These are phyloP conservation scores for Hemichromis elongatus DNA, from an alignment of 2,113 vertebrate genomes.

Conservation along the genomic window DNA sequence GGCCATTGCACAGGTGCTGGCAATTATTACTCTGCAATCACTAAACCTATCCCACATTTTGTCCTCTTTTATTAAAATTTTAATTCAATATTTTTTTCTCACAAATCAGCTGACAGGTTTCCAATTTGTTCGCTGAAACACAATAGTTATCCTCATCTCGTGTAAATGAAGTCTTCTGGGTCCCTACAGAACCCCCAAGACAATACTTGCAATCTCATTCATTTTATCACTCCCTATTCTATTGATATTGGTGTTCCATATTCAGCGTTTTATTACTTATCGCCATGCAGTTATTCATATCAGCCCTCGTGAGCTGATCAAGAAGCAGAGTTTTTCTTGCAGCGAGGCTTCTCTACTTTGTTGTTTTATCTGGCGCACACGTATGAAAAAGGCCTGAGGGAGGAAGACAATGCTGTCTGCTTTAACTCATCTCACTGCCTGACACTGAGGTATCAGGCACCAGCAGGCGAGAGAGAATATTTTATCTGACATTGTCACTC, in stretches of 20 bases:
- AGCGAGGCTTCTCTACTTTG: conserved; percentile 36
- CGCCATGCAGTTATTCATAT: conserved; percentile 52
- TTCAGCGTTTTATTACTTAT: conserved; percentile 59
- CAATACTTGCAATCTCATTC: conserved; percentile 48
- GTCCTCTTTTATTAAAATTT: background rate
- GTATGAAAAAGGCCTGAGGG: conserved; percentile 64
- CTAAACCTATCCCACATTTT: background rate
- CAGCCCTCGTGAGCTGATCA: conserved; percentile 54
- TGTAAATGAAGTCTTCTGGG: conserved; percentile 41
- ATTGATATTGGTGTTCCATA: conserved; percentile 49
- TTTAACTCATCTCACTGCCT: conserved; percentile 60
- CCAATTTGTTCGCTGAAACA: conserved; percentile 13
- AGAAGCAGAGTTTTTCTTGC: conserved; percentile 43
- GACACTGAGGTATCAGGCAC: conserved; percentile 53
- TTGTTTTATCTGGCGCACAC: conserved; percentile 70
- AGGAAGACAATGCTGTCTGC: conserved; percentile 63
- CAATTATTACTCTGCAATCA: background rate
- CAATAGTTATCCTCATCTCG: conserved; percentile 28
- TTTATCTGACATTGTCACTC: conserved; percentile 70
- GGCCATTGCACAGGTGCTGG: background rate
- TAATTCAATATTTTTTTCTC: background rate
- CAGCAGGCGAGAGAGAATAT: conserved; percentile 57
- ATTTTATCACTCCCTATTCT: conserved; percentile 33
- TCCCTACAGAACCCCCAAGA: conserved; percentile 8
- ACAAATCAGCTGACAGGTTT: conserved; percentile 14